A percentile compares a stretch with the other conserved stretches of the same genome.
phyloP scores from a whole-genome alignment of 35 echinoderm and acorn worm genomes.

The Chiridota heheva region DNA sequence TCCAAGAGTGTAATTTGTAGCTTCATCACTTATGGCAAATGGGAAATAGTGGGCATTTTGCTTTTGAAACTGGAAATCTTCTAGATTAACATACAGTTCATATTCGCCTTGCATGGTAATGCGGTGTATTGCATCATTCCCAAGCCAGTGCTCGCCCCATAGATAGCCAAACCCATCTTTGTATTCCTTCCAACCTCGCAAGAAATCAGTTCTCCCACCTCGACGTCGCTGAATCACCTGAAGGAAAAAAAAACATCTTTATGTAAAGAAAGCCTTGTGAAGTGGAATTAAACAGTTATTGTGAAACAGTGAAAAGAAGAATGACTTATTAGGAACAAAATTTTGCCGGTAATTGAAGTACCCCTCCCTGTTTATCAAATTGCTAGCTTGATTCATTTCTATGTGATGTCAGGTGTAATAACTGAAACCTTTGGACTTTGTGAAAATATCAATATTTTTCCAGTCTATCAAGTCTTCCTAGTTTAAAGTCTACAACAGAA shows the following conservation, averaged over 20 bases:
- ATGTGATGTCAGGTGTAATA: no score
- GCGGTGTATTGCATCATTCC: conserved; percentile 49
- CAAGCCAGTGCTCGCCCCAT: conserved; percentile 56
- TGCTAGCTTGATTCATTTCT: no score
- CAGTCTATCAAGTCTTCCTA: no score
- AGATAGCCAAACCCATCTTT: conserved; percentile 54
- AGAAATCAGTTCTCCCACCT: conserved; percentile 34
- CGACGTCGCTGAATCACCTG: conserved; percentile 54
- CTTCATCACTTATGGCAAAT: conserved; percentile 44
- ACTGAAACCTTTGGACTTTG: no score
- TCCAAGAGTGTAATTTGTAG: conserved; percentile 37
- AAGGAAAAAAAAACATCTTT: not conserved
- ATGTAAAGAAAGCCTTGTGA: no score
- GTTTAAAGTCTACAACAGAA: no score
- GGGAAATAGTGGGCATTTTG: conserved; percentile 13
- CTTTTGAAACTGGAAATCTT: conserved; percentile 23
- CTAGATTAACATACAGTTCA: conserved; percentile 41
- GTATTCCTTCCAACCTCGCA: conserved; percentile 49
- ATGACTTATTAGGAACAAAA: no score
- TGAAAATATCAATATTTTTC: no score
- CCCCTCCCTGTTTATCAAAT: no score
- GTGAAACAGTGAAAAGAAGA: no score
- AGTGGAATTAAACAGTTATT: no score
- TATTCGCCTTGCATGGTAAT: conserved; percentile 62
- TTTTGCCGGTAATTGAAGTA: no score